Evolutionary conservation across 2,113 vertebrate genomes (phyloP).

Genomic region (Ctenomys sociabilis): DNA sequence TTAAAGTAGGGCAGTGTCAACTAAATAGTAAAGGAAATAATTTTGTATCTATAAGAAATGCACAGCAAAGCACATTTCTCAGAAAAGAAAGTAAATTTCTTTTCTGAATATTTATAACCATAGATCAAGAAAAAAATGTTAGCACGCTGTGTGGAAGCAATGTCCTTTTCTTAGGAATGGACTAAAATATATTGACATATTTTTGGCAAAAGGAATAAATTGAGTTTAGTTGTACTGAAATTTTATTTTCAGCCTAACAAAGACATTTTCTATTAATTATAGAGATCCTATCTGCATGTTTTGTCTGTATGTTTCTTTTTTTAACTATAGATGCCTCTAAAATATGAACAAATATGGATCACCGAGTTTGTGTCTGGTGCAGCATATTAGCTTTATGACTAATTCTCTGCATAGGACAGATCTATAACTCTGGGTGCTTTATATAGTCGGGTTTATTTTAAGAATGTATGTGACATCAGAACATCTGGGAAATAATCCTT

Average conservation of each 20-base stretch:
- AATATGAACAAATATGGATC: not conserved
- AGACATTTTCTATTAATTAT: not conserved
- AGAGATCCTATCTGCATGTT: not conserved
- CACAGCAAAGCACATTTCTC: not conserved
- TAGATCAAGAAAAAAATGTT: not conserved
- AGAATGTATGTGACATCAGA: not conserved
- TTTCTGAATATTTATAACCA: not conserved
- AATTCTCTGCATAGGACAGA: not conserved
- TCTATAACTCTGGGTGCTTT: not conserved
- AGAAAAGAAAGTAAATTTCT: not conserved
- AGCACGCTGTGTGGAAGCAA: not conserved
- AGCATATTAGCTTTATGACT: not conserved
- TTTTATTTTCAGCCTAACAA: not conserved
- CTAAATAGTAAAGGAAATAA: not conserved
- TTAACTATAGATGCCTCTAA: not conserved
- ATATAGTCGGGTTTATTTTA: not conserved
- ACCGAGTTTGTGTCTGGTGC: not conserved
- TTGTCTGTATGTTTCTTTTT: not conserved
- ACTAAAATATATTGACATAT: not conserved
- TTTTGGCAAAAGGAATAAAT: not conserved
- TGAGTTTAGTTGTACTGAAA: not conserved
- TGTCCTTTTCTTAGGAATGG: not conserved
- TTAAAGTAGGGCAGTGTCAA: not conserved
- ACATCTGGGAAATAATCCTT: not conserved
- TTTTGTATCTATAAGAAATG: not conserved